Percentiles rank a stretch among this genome's conserved stretches.
Evolutionary conservation across 2,113 vertebrate species (phyloP).

Genomic region (Limnothrissa miodon): DNA sequence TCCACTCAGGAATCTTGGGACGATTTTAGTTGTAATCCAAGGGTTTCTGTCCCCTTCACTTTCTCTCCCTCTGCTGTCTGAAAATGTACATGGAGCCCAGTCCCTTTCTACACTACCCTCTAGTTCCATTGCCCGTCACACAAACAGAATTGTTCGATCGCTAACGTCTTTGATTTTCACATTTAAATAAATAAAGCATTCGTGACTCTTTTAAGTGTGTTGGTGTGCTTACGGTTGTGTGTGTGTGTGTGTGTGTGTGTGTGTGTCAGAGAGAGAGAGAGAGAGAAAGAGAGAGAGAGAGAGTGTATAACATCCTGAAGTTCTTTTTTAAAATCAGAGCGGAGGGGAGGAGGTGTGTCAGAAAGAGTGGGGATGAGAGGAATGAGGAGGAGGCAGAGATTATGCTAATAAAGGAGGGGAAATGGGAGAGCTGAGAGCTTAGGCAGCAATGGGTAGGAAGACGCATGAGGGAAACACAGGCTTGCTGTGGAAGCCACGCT

Average conservation of each 20-base stretch:
- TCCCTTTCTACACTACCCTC: too few relatives aligned
- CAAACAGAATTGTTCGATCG: not conserved
- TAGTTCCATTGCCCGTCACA: not conserved
- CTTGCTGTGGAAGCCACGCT: not conserved
- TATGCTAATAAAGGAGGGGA: not conserved
- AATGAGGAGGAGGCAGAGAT: slow-evolving; percentile 37
- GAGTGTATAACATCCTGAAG: not conserved
- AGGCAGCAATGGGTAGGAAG: not conserved
- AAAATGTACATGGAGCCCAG: not conserved
- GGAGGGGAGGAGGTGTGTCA: not conserved
- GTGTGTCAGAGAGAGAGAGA: slow-evolving; percentile 16
- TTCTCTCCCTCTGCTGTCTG: not conserved
- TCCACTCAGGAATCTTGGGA: not conserved
- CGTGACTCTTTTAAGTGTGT: not conserved
- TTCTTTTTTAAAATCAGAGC: not conserved
- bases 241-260: slow-evolving; percentile 31
- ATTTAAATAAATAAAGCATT: not conserved
- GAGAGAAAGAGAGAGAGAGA: slow-evolving; percentile 14
- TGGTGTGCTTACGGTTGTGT: too few relatives aligned
- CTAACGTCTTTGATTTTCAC: not conserved
- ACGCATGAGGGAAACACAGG: not conserved
- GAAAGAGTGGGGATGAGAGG: not conserved
- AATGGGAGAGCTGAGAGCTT: not conserved
- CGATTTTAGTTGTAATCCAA: not conserved
- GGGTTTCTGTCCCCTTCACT: too few relatives aligned